These are phyloP conservation scores for Gnatocerus cornutus DNA, from an alignment of 2,888 invertebrate genomes.

Conservation along the genomic window DNA sequence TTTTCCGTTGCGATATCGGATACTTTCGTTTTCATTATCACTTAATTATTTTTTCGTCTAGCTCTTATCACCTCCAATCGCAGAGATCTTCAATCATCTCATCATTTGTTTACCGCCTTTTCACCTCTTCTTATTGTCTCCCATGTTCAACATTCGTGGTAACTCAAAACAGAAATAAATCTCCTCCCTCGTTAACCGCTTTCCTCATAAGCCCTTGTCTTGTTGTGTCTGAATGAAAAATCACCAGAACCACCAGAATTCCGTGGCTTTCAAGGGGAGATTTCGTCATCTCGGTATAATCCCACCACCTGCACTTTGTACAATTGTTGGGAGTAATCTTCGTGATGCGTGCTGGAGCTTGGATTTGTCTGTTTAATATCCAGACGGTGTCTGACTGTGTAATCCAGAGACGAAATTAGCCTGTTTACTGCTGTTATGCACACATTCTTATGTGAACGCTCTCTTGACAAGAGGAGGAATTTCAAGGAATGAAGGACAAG, in stretches of 20 bases:
- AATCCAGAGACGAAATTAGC: conserved; percentile 45
- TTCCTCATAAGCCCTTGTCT: conserved; percentile 20
- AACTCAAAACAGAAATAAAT: conserved; percentile 31
- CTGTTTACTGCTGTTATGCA: conserved; percentile 47
- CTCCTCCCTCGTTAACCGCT: conserved; percentile 23
- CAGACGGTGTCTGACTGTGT: conserved; percentile 41
- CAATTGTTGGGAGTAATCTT: conserved; percentile 41
- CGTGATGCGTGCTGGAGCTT: conserved; percentile 35
- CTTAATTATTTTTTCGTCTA: background rate
- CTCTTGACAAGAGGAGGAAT: conserved; percentile 5
- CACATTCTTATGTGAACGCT: conserved; percentile 48
- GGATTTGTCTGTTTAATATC: conserved; percentile 46
- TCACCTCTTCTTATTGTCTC: conserved; percentile 8
- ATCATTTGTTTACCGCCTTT: background rate
- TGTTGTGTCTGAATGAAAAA: conserved; percentile 22
- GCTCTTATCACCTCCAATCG: background rate
- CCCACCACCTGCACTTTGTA: conserved; percentile 46
- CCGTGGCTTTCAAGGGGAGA: background rate
- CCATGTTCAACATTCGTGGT: conserved; percentile 10
- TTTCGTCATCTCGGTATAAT: conserved; percentile 31
- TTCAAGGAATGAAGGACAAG: background rate
- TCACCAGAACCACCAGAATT: background rate
- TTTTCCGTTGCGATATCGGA: background rate
- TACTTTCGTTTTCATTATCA: background rate
- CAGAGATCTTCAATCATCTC: background rate